Evolutionary conservation across 2,888 invertebrate species (phyloP), one percentile per base, ranked within the genome.

Genomic region (Patella caerulea): DNA sequence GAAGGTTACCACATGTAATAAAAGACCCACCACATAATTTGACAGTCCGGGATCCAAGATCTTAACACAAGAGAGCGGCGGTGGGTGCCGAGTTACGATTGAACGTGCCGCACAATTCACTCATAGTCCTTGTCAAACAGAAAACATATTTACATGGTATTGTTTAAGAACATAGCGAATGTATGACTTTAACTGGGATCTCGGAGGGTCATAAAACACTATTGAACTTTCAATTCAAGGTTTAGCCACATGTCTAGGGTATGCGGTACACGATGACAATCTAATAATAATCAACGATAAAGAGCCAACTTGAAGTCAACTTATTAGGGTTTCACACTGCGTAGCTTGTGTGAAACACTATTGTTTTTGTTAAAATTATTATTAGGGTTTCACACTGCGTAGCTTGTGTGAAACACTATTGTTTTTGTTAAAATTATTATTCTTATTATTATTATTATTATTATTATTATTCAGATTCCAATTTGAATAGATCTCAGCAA

Each of bases 171-270:
- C 19, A 19, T 65, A 24, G 65, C 24, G 65, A 65, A 24, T 65
- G 65, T 65, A 65, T 65, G 65, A 65, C 65, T 65, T 65, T 65
- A 24, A 24, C 65, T 65, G 24, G 19, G 65, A 65, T 65, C 19
- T 19, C 65, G 65, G 14, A 12, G 65, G 65, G 65, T 65, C 65
- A 65, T 65, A 65, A 65, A 65, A 65, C 65, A 65, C 65, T 65
- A 65, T 65, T 65, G 65, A 65, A 65, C 65, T 65, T 65, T 65
- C 65, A 9, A 65, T 24, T 65, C 19, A 65, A 65, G 65, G 65
- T 65, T 65, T 19, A 65, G 24, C 65, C 65, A 65, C 65, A 65
- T 65, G 65, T 65, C 11, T 65, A 24, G 65, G 65, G 65, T 65
- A 65, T 65, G 65, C 65, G 14, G 65, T 65, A 24, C 65, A 65